Evolutionary conservation across 2,797 vertebrate species (phyloP).

Genomic region (Nyctalus aviator): DNA sequence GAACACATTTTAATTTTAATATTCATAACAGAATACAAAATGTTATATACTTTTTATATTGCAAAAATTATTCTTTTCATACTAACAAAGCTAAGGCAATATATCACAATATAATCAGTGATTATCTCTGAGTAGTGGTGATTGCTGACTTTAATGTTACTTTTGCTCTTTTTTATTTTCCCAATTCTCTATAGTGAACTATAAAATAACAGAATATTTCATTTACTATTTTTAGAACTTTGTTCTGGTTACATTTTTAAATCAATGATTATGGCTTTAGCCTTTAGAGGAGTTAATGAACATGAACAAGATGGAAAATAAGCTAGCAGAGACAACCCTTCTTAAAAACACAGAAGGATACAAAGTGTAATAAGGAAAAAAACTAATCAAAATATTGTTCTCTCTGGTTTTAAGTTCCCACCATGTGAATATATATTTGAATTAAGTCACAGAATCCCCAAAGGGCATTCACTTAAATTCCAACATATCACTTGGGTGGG

Average conservation of each 20-base stretch:
- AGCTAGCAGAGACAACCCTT: neutral
- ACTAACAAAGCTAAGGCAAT: neutral
- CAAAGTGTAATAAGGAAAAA: neutral
- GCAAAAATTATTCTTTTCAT: constrained; percentile 26
- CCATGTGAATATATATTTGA: neutral
- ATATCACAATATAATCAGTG: neutral
- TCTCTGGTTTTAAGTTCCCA: constrained; percentile 28
- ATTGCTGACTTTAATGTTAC: neutral
- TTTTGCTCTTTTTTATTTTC: neutral
- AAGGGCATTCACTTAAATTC: constrained; percentile 43
- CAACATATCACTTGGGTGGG: neutral
- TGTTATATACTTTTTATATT: neutral
- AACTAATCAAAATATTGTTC: constrained; percentile 2
- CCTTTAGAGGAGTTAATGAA: neutral
- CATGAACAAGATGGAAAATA: neutral
- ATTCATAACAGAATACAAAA: constrained; percentile 5
- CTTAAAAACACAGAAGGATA: neutral
- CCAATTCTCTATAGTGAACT: neutral
- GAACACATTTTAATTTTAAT: neutral
- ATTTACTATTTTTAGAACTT: neutral
- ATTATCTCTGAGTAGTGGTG: neutral
- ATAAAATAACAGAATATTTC: constrained; percentile 1
- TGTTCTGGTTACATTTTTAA: neutral
- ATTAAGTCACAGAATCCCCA: constrained; percentile 15
- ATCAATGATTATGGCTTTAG: neutral